Conservation (phyloP, 2,113 vertebrate genomes). For the Spizaetus ornatus region DNA sequence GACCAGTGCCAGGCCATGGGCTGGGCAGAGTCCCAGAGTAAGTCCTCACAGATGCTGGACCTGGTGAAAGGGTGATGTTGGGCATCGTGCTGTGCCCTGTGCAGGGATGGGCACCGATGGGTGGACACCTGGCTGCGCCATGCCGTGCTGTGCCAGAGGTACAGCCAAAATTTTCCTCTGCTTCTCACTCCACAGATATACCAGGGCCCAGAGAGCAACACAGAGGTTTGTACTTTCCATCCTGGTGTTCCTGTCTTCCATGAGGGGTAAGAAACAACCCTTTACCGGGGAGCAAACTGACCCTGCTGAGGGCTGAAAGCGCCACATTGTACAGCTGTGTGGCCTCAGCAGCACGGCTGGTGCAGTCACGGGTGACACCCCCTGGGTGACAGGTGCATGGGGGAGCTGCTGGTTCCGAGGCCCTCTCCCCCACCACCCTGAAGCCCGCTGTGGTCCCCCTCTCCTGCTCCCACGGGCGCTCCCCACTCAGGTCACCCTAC, state of each 20-base stretch:
- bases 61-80: not conserved
- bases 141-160: accelerated
- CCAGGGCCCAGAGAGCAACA: constrained; percentile 77
- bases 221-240: constrained; percentile 83
- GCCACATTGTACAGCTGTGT: accelerated
- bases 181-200: constrained; percentile 75
- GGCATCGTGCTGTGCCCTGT: not conserved
- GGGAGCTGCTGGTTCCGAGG: not conserved
- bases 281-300: not conserved
- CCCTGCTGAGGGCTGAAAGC: not conserved
- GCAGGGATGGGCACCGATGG: not conserved
- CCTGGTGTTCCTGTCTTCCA: constrained; percentile 90
- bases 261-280: constrained; percentile 83
- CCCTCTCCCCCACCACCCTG: not conserved
- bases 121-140: not conserved
- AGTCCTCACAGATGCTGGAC: not conserved
- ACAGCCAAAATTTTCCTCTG: not conserved
- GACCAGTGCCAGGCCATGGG: not conserved
- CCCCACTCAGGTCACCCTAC: not conserved
- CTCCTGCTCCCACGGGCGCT: not conserved
- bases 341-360: not conserved
- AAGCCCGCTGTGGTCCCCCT: not conserved
- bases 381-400: not conserved
- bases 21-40: not conserved
- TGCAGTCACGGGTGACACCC: not conserved